Base-by-base conservation (phyloP, 2,888 invertebrate species). In the Dicyrtomina minuta region DNA sequence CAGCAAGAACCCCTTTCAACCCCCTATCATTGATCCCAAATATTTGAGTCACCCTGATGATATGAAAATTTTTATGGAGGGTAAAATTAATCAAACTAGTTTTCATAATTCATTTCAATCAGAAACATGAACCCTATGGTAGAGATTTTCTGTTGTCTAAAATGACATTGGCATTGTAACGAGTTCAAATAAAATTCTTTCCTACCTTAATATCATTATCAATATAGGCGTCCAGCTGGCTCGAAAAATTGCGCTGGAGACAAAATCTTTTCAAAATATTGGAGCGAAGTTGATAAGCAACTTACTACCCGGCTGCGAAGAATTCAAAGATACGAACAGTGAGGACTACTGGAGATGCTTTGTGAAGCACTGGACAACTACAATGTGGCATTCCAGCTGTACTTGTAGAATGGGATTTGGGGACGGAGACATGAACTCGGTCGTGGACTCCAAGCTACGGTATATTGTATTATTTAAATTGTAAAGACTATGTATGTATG, bases 261-360 rank as follows among this genome's bases (percentile, higher is more conserved):
- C 75, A 0, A 44, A 68, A 6, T 71, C 74, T 1, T 74, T 74
- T 56, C 56, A 67, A 24, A 53, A 39, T n/a, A 22, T 75, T 3
- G 70, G 68, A 20, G 77, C 75, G 0, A 60, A 56, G 27, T 62
- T 77, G 8, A 26, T 62, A 0, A 24, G 26, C 10, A 70, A 68
- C 20, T 69, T 66, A 13, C 43, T 75, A 17, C 75, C 75, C 1
- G 74, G 74, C 0, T 77, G 77, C 59, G 75, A 72, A 22, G 13
- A 66, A 24, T 55, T 27, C 33, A 33, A 17, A 3, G 43, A 66
- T 24, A 4, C 8, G 20, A 15, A 44, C 12, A 73, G 69, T 65
- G 72, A 75, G 12, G 70, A 64, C 13, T 77, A 77, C 46, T 76
- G 71, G 64, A 72, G 73, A 44, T 77, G 77, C 39, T 75, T 70